Evolutionary conservation across 2,888 invertebrate genomes (phyloP), one percentile per base, ranked within the genome.

Genomic region (Drosophila anceps): DNA sequence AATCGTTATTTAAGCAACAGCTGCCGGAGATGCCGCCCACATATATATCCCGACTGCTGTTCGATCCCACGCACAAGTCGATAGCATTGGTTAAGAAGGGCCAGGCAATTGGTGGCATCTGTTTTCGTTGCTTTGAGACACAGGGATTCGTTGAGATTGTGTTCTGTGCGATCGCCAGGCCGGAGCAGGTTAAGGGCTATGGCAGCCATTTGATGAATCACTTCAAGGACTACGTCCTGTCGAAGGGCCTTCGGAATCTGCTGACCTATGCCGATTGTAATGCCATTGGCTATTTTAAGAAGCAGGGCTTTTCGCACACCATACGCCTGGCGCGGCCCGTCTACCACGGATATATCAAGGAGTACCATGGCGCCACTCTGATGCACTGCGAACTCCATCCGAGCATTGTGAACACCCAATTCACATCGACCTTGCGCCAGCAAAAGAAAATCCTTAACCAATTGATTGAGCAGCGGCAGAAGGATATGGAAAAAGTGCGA

Each of bases 151-250:
- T 98, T 2, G 99, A 99, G 93, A 98, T 99, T 83, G 99, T 99
- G 0, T 99, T 99, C 93, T 98, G 98, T 92, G 99, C 98, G 9
- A 97, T 99, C 53, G 97, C 97, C 0, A 97, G 97, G 31, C 97
- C 97, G 91, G 98, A 99, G 92, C 99, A 99, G 93, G 97, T 98
- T 39, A 97, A 98, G 93, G 99, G 99, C 9, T 99, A 99, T 93
- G 99, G 99, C 0, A 98, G 98, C 0, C 98, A 98, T 92, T 94
- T 99, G 85, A 99, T 99, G 99, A 99, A 99, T 93, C 98, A 99
- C 91, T 94, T 99, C 31, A 99, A 99, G 91, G 98, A 99, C 91
- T 98, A 98, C 92, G 98, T 98, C 93, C 96, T 98, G 33, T 94
- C 96, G 73, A 96, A 97, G 88, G 97, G 96, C 66, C 96, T 99